Evolutionary conservation across 2,888 invertebrate genomes (phyloP), one percentile per base, ranked within the genome.

Genomic region (Stenodera caucasica): DNA sequence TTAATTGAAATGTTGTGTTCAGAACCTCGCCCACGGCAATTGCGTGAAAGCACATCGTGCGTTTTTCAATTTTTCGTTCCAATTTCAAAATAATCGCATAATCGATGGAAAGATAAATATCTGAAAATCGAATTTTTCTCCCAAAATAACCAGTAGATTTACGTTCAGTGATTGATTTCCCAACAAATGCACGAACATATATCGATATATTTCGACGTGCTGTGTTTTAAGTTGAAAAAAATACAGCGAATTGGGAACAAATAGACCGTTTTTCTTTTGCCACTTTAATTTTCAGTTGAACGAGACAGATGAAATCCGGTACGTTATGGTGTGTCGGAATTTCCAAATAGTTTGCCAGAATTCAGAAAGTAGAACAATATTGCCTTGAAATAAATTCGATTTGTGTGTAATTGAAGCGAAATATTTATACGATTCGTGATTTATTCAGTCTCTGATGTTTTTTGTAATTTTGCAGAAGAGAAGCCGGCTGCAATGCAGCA

Each of bases 401-500:
- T 26, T 26, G 26, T 26, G 26, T 26, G 5, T 5, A 5, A 26
- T 4, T 26, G 2, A 4, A 26, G 5, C 26, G 4, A 11, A 21
- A 8, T 18, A 45, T 21, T 12, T 21, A 1, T 18, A 12, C 12
- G 3, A 12, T 4, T 18, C 11, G 45, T 21, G 12, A 45, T 21
- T 37, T 8, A 18, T 40, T 40, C 11, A n/a, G n/a, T n/a, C n/a
- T 26, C 26, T 26, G 7, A 26, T 26, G 26, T 26, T 26, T 5
- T 26, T 11, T 45, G 11, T 45, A n/a, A 21, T 23, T 45, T 81
- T 82, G 60, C 83, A 89, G 89, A 88, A 77, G 89, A 89, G 76
- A 88, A 88, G 40, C 88, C 88, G 64, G 89, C 89, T 26, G 89
- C 89, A 0, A 89, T 89, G 88, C 88, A 89, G 72, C 88, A 88